phyloP scores from a whole-genome alignment of 2,888 invertebrate genomes.

The Osmoderma eremita region DNA sequence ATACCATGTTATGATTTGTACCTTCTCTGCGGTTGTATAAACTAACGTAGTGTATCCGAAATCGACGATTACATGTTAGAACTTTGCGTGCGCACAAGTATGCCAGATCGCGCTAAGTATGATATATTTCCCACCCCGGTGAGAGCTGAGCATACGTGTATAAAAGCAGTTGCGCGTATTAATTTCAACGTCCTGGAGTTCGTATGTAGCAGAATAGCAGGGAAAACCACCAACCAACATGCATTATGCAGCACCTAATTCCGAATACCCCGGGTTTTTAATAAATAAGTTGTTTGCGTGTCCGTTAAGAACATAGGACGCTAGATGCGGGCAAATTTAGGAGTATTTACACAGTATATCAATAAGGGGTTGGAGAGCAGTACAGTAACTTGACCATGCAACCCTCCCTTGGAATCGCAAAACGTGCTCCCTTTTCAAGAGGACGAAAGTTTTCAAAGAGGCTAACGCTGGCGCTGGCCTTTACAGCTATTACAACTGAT shows the following conservation, averaged over 20 bases:
- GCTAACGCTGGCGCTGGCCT: background rate
- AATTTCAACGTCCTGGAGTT: no score
- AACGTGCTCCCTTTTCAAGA: conserved; percentile 56
- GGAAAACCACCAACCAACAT: conserved; percentile 10
- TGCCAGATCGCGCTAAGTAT: no score
- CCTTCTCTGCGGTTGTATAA: no score
- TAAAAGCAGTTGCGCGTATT: no score
- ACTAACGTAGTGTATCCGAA: no score
- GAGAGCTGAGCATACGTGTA: no score
- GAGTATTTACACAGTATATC: conserved; percentile 65
- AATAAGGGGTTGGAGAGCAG: conserved; percentile 61
- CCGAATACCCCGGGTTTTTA: conserved; percentile 40
- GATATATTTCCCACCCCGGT: no score
- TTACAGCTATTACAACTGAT: background rate
- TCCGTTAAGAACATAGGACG: conserved; percentile 36
- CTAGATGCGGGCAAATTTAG: conserved; percentile 52
- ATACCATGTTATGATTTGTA: no score
- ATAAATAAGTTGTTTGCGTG: conserved; percentile 45
- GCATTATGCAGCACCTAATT: conserved; percentile 42
- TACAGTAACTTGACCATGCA: conserved; percentile 59
- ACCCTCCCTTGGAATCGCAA: conserved; percentile 60
- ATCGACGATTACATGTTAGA: no score
- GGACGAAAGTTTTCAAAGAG: conserved; percentile 11
- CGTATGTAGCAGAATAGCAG: no score
- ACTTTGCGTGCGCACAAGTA: no score